Evolutionary conservation across 2,888 invertebrate species (phyloP).

Genomic region (Axea sp.): DNA sequence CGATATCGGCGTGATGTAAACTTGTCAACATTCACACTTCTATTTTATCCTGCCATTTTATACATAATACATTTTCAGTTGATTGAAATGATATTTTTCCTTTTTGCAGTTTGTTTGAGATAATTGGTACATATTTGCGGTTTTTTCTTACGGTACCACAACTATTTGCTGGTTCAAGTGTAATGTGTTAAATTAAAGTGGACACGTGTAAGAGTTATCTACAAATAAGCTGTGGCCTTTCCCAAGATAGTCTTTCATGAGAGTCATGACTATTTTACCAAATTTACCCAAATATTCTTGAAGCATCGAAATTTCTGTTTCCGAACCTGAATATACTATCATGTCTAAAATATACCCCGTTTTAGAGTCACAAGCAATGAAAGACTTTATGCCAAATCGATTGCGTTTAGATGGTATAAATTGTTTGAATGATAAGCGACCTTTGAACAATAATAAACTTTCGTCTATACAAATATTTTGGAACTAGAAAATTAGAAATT

Average conservation of each 20-base stretch:
- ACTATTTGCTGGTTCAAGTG: slow-evolving; percentile 11
- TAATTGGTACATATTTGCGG: not conserved
- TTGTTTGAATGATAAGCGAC: too few relatives aligned
- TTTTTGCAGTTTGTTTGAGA: not conserved
- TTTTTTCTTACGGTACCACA: slow-evolving; percentile 16
- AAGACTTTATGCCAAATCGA: too few relatives aligned
- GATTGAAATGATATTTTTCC: not conserved
- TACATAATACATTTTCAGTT: not conserved
- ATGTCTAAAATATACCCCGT: too few relatives aligned
- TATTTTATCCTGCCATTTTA: not conserved
- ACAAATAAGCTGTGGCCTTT: slow-evolving; percentile 3
- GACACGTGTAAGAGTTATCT: slow-evolving; percentile 24
- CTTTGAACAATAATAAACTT: too few relatives aligned
- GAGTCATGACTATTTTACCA: not conserved
- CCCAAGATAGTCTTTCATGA: not conserved
- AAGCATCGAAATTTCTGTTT: too few relatives aligned
- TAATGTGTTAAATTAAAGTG: not conserved
- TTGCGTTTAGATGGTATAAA: too few relatives aligned
- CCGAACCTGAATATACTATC: too few relatives aligned
- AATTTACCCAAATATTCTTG: not conserved
- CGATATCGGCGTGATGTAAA: not conserved
- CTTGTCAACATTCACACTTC: not conserved
- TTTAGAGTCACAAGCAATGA: too few relatives aligned
- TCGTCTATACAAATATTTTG: too few relatives aligned
- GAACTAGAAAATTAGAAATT: too few relatives aligned